Base-by-base conservation (phyloP, 2,797 vertebrate genomes). In the Galago senegalensis region DNA sequence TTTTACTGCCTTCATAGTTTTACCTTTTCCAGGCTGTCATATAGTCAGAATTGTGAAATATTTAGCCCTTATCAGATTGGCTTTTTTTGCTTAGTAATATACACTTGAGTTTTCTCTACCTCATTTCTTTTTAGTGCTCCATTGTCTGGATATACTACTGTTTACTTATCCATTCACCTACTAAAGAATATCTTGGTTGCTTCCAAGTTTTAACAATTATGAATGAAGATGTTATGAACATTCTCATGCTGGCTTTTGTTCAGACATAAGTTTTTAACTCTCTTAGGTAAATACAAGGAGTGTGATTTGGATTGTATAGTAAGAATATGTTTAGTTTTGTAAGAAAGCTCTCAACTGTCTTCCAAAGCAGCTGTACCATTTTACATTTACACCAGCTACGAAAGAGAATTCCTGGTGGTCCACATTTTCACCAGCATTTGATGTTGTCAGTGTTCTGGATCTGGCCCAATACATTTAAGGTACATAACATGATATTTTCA, bases 1-100 rank as follows among this genome's bases (percentile, higher is more conserved):
- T 83, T 93, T 58, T 76, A 93, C 16, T 88, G 16, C 29, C 58
- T 56, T 29, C 43, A 88, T 13, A 75, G 21, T 65, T 82, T 93
- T 61, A 53, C 12, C 0, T 67, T 89, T 89, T 23, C 70, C 6
- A 77, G 79, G 60, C 69, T 75, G 61, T 84, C 37, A 89, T 46
- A 77, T 31, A 58, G 31, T 73, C 76, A 34, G 29, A 69, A 83
- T 83, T 60, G 65, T 40, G 43, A 1, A 65, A 40, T 73, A 75
- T 25, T 14, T 25, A 61, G 14, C 29, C 56, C 43, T 73, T 88
- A 73, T 65, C 43, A 81, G 53, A 56, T 75, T 75, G 29, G 17
- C 21, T 67, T 87, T 21, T 82, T 81, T 65, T 21, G 65, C 43
- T 93, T 63, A 80, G 14, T 87, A 72, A 17, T 61, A 49, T 7